Evolutionary conservation across 2,888 invertebrate genomes (phyloP).

Genomic region (Schizaphis graminum): DNA sequence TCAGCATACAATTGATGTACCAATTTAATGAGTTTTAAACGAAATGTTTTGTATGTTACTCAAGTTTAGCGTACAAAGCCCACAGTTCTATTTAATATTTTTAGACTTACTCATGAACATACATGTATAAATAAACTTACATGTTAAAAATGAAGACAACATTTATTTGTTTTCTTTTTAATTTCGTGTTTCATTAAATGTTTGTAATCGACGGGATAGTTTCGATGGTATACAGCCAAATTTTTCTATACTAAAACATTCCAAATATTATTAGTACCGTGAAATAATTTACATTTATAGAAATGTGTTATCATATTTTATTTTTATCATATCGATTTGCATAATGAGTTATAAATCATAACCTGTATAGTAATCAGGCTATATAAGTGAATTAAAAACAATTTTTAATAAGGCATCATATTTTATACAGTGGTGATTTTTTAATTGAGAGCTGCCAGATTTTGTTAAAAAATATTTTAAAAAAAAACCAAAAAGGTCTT

Average conservation of each 20-base stretch:
- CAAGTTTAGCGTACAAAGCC: not conserved
- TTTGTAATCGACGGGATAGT: not conserved
- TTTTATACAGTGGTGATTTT: not conserved
- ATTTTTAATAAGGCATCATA: not conserved
- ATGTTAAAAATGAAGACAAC: not conserved
- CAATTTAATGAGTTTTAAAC: not conserved
- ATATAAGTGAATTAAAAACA: not conserved
- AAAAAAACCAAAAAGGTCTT: no score
- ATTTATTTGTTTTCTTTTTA: conserved; percentile 30
- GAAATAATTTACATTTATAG: not conserved
- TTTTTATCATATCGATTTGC: not conserved
- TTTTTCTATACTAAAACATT: not conserved
- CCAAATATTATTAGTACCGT: conserved; percentile 33
- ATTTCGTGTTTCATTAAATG: conserved; percentile 56
- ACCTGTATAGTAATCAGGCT: not conserved
- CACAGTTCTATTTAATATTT: not conserved
- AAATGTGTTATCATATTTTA: not conserved
- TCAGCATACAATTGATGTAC: conserved; percentile 21
- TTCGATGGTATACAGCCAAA: not conserved
- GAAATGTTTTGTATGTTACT: not conserved
- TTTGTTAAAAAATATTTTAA: no score
- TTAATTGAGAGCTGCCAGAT: no score
- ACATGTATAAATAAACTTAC: not conserved
- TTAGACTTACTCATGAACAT: not conserved
- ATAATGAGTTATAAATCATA: not conserved